Evolutionary conservation across 1,140 invertebrate genomes (phyloP), one percentile per base, ranked within the genome.

Genomic region (Octopus bimaculoides): DNA sequence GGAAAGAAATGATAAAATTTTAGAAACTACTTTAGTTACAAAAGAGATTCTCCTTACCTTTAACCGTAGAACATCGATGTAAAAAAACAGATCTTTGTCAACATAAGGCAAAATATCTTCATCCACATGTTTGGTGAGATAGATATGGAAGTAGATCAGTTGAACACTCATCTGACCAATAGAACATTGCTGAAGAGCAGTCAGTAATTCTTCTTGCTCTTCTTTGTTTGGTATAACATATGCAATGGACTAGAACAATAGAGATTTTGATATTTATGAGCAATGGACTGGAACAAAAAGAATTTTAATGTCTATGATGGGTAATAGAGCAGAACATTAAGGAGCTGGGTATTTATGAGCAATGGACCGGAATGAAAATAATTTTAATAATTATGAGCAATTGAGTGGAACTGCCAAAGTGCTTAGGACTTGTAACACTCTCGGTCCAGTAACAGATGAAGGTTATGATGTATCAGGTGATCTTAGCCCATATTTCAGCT

Each of bases 1-100:
- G 26, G 26, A 41, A 41, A 41, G 26, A 41, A 41, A 41, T 41
- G 26, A 41, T 41, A 2, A 41, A 3, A 41, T 41, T 41, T 41
- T 41, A 41, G 26, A 41, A 41, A 41, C 26, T 41, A 41, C 26
- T 41, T 1, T 41, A 41, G 26, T 41, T 41, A 41, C 26, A 41
- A 41, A 41, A 41, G 26, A 41, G 26, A 41, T 3, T 4, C 20
- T 74, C 41, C 78, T 83, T 56, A 89, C 89, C 87, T 90, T 90
- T 71, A 89, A 89, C 75, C 90, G 89, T 77, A 88, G 88, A 41
- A 89, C 87, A 84, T 90, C 90, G 54, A 89, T 87, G 74, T 89
- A 90, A 81, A 89, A 90, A 82, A 90, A 88, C 55, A 90, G 84
- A 83, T 90, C 89, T 79, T 88, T 88, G 81, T 89, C 89, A 17